phyloP scores from a whole-genome alignment of 2,888 invertebrate species.

The Drosophila paramelanica region DNA sequence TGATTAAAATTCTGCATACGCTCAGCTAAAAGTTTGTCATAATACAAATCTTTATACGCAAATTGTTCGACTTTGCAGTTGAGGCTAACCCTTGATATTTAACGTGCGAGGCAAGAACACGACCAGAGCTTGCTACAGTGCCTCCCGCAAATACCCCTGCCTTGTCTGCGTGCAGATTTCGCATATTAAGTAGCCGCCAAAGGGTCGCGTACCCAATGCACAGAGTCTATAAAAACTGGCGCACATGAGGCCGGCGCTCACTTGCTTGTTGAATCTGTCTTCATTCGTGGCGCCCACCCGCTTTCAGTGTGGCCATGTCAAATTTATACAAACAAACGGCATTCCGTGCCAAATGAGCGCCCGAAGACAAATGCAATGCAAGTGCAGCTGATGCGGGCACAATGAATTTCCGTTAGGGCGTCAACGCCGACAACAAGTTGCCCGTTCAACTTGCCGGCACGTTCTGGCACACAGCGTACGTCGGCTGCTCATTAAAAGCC shows the following conservation, averaged over 20 bases:
- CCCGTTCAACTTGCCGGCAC: constrained; percentile 36
- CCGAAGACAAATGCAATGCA: constrained; percentile 51
- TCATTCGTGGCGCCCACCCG: constrained; percentile 18
- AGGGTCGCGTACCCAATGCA: constrained; percentile 28
- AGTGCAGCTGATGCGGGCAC: constrained; percentile 39
- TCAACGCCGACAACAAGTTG: constrained; percentile 65
- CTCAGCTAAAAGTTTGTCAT: neutral
- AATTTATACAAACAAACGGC: constrained; percentile 68
- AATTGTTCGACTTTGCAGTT: neutral
- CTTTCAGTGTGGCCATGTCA: constrained; percentile 30
- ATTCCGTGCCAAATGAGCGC: constrained; percentile 59
- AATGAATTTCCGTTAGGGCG: constrained; percentile 34
- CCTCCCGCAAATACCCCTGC: neutral
- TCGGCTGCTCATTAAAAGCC: constrained; percentile 57
- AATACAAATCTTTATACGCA: constrained; percentile 1
- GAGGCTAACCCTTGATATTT: constrained; percentile 14
- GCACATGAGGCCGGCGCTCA: constrained; percentile 6
- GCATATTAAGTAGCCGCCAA: constrained; percentile 57
- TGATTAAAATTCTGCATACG: constrained; percentile 19
- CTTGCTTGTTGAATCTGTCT: constrained; percentile 44
- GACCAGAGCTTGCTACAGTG: neutral
- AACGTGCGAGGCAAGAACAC: neutral
- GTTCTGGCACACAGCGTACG: constrained; percentile 31
- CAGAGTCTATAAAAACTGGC: constrained; percentile 23
- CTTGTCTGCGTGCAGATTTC: constrained; percentile 18